Conservation (phyloP, 2,888 invertebrate genomes). For the Ferrisia virgata region DNA sequence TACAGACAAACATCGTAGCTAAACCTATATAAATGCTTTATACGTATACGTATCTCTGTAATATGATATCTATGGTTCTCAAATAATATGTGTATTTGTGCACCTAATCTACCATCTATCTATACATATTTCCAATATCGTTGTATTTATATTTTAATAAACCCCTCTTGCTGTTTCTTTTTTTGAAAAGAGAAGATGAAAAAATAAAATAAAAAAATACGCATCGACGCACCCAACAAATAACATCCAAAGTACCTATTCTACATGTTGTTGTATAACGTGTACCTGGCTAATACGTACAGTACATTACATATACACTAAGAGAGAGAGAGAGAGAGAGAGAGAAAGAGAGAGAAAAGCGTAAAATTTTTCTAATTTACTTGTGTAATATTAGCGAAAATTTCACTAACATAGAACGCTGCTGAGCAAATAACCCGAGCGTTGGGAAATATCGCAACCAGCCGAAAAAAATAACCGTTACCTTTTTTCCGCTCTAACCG, state of each 20-base stretch:
- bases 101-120: too few relatives aligned
- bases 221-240: neutral
- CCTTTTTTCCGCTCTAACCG: constrained; percentile 27
- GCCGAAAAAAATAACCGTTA: constrained; percentile 15
- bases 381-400: constrained; percentile 5
- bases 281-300: too few relatives aligned
- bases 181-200: neutral
- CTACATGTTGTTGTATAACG: too few relatives aligned
- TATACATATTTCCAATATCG: constrained; percentile 28
- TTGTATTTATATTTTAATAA: neutral
- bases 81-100: too few relatives aligned
- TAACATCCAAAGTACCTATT: too few relatives aligned
- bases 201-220: neutral
- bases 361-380: constrained; percentile 23
- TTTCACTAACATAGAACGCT: neutral
- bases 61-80: too few relatives aligned
- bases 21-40: too few relatives aligned
- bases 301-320: neutral
- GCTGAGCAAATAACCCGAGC: constrained; percentile 1
- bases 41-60: too few relatives aligned
- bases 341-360: neutral
- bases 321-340: neutral
- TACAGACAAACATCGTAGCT: neutral
- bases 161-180: neutral
- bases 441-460: constrained; percentile 16